These are phyloP conservation scores for Lerema accius DNA, from an alignment of 1,140 invertebrate genomes.

Conservation along the genomic window DNA sequence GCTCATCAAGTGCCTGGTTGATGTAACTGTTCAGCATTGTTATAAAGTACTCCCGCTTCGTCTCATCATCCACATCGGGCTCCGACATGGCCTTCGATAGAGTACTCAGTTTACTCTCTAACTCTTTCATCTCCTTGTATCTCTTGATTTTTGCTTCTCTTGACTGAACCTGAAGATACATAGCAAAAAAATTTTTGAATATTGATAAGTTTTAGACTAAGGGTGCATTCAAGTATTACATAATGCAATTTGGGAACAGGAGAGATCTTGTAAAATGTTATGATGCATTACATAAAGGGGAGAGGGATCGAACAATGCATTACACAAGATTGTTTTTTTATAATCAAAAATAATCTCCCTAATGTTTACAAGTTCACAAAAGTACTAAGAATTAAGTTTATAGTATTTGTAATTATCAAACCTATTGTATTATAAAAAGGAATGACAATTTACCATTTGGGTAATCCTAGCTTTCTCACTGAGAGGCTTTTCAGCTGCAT, in stretches of 20 bases:
- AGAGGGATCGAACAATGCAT: too few species aligned
- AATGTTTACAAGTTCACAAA: background rate
- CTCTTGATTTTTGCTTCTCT: conserved; percentile 87
- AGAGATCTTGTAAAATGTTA: too few species aligned
- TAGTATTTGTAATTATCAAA: background rate
- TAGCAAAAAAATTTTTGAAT: too few species aligned
- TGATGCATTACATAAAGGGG: too few species aligned
- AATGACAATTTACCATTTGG: conserved; percentile 62
- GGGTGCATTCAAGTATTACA: too few species aligned
- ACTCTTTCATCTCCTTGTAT: conserved; percentile 91
- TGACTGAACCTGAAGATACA: conserved; percentile 64
- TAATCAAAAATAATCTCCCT: too few species aligned
- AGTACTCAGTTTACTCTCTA: conserved; percentile 87
- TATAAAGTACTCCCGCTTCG: conserved; percentile 92
- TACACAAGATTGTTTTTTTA: too few species aligned
- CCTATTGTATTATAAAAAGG: too few species aligned
- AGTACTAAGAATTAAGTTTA: conserved; percentile 3
- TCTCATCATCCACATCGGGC: conserved; percentile 90
- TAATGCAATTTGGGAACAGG: too few species aligned
- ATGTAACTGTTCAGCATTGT: conserved; percentile 90
- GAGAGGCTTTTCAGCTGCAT: conserved; percentile 50
- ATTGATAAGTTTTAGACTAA: too few species aligned
- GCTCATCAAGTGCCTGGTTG: conserved; percentile 89
- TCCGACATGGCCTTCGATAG: conserved; percentile 86
- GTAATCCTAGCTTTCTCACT: conserved; percentile 67